A percentile compares a stretch with the other conserved stretches of the same genome.
Conservation (phyloP, 2,797 vertebrate genomes). For the Vipera latastei region DNA sequence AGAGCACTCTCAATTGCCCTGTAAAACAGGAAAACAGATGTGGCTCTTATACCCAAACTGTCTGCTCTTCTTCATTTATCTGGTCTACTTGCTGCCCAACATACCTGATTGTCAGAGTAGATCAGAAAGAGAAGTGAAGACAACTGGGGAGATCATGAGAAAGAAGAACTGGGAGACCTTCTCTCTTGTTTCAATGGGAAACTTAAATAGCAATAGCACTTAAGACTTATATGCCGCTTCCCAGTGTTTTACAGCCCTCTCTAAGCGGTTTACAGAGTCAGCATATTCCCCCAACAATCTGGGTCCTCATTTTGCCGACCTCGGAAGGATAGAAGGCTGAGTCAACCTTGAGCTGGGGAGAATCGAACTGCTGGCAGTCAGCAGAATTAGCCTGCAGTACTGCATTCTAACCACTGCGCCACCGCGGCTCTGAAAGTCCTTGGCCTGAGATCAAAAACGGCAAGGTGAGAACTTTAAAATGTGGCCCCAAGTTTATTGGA, state of each 20-base stretch:
- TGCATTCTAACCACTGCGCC: too few relatives aligned
- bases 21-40: not conserved
- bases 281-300: too few relatives aligned
- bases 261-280: too few relatives aligned
- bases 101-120: not conserved
- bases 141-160: not conserved
- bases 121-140: not conserved
- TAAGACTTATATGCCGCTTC: too few relatives aligned
- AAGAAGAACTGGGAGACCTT: not conserved
- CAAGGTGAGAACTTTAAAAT: not conserved
- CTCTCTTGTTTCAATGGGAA: too few relatives aligned
- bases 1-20: not conserved
- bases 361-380: too few relatives aligned
- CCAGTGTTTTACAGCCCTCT: too few relatives aligned
- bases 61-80: not conserved
- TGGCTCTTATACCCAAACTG: not conserved
- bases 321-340: too few relatives aligned
- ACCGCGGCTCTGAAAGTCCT: not conserved
- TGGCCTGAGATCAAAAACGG: not conserved
- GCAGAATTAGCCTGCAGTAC: too few relatives aligned
- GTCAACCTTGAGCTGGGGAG: too few relatives aligned
- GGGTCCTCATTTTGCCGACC: too few relatives aligned
- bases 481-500: not conserved
- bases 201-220: too few relatives aligned
- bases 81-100: not conserved